Conservation (phyloP, 1,140 invertebrate species). For the Artemia franciscana region DNA sequence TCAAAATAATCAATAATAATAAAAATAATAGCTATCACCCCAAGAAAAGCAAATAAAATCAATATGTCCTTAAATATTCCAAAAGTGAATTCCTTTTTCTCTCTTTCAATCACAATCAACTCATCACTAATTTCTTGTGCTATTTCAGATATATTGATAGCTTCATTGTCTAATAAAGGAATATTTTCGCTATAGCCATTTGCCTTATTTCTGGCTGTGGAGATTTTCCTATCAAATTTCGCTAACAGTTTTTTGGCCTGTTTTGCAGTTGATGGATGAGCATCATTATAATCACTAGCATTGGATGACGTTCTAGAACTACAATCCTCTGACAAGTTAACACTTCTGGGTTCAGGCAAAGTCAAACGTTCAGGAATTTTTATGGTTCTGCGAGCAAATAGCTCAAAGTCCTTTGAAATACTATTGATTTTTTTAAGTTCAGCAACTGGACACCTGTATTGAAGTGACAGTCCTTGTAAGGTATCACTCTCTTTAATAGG, state of each 20-base stretch:
- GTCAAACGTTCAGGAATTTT: background rate
- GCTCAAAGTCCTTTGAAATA: background rate
- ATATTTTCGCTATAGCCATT: background rate
- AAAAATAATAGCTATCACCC: background rate
- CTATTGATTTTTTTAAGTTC: background rate
- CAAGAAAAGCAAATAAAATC: background rate
- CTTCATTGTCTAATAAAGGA: background rate
- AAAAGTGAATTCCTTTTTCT: background rate
- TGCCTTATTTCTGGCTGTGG: background rate
- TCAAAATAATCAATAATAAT: background rate
- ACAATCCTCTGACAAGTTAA: background rate
- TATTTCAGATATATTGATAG: background rate
- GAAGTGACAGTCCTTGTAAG: background rate
- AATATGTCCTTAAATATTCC: background rate
- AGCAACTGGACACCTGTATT: background rate
- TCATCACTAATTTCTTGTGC: background rate
- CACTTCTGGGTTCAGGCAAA: background rate
- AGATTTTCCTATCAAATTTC: background rate
- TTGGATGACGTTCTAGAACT: background rate
- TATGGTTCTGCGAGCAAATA: background rate
- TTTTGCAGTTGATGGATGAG: background rate
- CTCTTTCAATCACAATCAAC: background rate
- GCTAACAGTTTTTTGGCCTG: background rate
- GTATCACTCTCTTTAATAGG: background rate
- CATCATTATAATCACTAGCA: background rate